phyloP scores from a whole-genome alignment of 2,113 vertebrate species.

The Calcarius ornatus region DNA sequence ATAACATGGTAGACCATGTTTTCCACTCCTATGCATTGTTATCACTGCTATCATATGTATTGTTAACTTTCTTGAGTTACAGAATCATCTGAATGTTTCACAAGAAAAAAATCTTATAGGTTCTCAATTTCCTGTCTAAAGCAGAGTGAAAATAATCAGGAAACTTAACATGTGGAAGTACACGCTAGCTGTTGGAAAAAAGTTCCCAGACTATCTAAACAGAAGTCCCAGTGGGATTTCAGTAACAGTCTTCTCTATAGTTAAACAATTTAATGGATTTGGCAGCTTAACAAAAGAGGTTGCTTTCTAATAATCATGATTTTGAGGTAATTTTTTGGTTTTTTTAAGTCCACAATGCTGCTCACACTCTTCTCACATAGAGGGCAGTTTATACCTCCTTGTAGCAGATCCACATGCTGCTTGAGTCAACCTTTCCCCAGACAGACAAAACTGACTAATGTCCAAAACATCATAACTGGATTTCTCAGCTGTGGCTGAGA shows the following conservation, averaged over 20 bases:
- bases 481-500: constrained; percentile 64
- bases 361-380: constrained; percentile 16
- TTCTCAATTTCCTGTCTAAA: background rate
- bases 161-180: background rate
- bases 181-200: background rate
- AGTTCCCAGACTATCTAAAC: background rate
- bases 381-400: constrained; percentile 49
- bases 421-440: constrained; percentile 17
- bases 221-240: background rate
- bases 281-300: background rate
- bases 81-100: background rate
- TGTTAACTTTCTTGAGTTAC: background rate
- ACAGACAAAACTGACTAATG: constrained; percentile 50
- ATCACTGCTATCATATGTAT: background rate
- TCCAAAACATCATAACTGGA: constrained; percentile 68
- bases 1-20: background rate
- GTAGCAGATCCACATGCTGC: background rate
- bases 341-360: background rate
- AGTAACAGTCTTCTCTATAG: background rate
- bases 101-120: background rate
- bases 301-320: background rate
- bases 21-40: background rate
- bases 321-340: background rate
- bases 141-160: background rate
- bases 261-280: constrained; percentile 16